Evolutionary conservation across 2,113 vertebrate genomes (phyloP).

Genomic region (Eulemur rufifrons): DNA sequence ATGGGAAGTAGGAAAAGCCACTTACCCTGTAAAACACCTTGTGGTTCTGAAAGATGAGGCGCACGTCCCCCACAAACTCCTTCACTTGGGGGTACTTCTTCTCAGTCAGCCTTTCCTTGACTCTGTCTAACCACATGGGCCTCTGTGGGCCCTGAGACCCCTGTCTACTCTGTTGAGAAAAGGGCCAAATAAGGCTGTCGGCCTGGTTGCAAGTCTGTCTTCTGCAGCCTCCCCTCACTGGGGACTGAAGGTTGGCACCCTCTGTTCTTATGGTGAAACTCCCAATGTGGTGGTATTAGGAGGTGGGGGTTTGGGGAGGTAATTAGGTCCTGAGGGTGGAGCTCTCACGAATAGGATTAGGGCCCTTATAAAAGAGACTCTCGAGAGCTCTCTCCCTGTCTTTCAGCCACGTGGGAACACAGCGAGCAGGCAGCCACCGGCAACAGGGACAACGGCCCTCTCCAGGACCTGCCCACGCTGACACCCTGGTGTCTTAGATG

Average conservation of each 20-base stretch:
- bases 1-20: neutral
- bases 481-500: neutral
- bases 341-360: neutral
- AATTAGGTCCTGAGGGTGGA: neutral
- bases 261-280: neutral
- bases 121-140: neutral
- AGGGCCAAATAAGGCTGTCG: neutral
- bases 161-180: neutral
- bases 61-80: slow-evolving; percentile 36
- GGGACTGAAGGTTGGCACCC: neutral
- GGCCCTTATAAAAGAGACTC: neutral
- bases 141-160: accelerated
- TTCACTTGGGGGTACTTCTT: neutral
- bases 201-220: neutral
- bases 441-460: neutral
- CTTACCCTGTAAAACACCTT: neutral
- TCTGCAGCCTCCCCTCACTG: no score
- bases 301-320: neutral
- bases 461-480: neutral
- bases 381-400: neutral
- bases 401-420: neutral
- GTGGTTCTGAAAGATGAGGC: slow-evolving; percentile 39
- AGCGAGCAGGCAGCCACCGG: neutral
- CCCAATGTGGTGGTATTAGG: neutral
- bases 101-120: slow-evolving; percentile 13